phyloP scores from a whole-genome alignment of 1,140 invertebrate species.

The Zophobas atratus region DNA sequence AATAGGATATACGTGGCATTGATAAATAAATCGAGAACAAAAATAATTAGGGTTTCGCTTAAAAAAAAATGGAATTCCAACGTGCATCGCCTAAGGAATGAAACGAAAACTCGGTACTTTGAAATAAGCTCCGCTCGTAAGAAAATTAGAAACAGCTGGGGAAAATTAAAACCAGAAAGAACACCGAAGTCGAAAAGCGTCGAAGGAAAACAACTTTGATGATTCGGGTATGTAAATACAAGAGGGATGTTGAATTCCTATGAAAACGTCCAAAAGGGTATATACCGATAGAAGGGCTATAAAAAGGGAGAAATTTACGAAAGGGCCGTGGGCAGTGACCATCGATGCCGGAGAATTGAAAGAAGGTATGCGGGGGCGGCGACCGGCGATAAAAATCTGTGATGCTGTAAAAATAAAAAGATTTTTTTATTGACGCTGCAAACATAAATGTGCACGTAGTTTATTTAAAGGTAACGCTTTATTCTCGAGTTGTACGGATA shows the following conservation, averaged over 20 bases:
- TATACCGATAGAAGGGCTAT: background rate
- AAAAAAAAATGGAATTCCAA: background rate
- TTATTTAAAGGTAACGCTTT: too few species aligned
- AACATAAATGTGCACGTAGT: too few species aligned
- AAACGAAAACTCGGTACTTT: slow-evolving; percentile 17
- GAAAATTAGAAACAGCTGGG: slow-evolving; percentile 31
- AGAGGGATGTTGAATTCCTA: background rate
- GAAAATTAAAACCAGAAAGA: slow-evolving; percentile 24
- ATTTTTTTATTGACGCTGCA: too few species aligned
- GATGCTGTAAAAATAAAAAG: too few species aligned
- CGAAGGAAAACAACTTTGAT: slow-evolving; percentile 10
- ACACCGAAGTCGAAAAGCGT: slow-evolving; percentile 5
- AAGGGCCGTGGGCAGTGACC: background rate
- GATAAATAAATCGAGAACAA: background rate
- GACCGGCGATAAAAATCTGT: too few species aligned
- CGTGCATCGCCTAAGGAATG: slow-evolving; percentile 2
- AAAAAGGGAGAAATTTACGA: background rate
- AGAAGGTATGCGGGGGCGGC: background rate
- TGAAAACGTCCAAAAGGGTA: background rate
- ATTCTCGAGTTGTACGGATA: too few species aligned
- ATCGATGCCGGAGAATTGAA: background rate
- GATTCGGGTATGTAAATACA: background rate
- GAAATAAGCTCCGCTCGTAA: slow-evolving; percentile 1
- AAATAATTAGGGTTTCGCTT: slow-evolving; percentile 7
- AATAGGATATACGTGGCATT: background rate